Evolutionary conservation across 2,888 invertebrate genomes (phyloP), one percentile per base, ranked within the genome.

Genomic region (Coenonympha arcania): DNA sequence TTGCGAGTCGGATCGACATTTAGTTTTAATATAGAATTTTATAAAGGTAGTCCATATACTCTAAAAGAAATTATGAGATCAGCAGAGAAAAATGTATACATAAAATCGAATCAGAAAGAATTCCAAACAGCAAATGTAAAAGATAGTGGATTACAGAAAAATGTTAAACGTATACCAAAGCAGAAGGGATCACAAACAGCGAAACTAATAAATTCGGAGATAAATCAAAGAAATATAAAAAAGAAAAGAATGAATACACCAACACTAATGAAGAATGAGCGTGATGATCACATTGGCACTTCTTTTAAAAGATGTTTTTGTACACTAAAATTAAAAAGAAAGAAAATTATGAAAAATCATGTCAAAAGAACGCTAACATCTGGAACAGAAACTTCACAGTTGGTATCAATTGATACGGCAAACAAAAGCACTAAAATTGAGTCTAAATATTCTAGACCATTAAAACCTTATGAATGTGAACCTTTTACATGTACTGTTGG

Each of bases 261-360:
- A 34, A 52, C 18, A 11, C 44, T 48, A 18, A 46, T 48, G 33
- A 62, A 58, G 30, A 58, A 49, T 30, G 36, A 20, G 13, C 51
- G 60, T 41, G 62, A 57, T 47, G 50, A 52, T 22, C 51, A 58
- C 2, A 54, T 60, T 34, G 57, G 52, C 9, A 61, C 61, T 19
- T 56, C 57, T 24, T 45, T 69, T 6, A 66, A 66, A 58, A 62
- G 63, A 49, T 69, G 71, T 58, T 68, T 69, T 50, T 68, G 67
- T 56, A 66, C 66, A 16, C 53, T 68, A 19, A 60, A 66, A 51
- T 58, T 68, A 40, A 59, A 54, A 61, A 65, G 41, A 55, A 50
- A 54, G 34, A 48, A 48, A 24, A 43, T 16, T 19, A 34, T 39
- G 20, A 58, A 45, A 37, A 26, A 26, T 20, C 41, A 18, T 52